A percentile compares a stretch with the other conserved stretches of the same genome.
Evolutionary conservation across 2,888 invertebrate species (phyloP).

Genomic region (Drosophila hawaiiensis): DNA sequence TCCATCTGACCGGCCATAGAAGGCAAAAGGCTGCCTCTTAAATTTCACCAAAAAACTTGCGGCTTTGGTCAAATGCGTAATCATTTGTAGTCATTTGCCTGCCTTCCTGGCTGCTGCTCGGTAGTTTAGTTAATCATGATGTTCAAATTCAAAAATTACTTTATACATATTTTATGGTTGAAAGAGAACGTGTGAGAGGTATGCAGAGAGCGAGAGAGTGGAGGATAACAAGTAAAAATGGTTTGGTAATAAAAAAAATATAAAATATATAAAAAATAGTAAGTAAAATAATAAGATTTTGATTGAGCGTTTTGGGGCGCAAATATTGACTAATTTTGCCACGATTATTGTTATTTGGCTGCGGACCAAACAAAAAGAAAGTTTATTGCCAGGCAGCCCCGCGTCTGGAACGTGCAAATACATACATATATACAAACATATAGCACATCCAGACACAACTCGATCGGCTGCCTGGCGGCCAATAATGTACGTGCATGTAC

Average conservation of each 20-base stretch:
- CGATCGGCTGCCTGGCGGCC: slow-evolving; percentile 71
- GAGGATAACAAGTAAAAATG: slow-evolving; percentile 15
- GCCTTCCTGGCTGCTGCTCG: slow-evolving; percentile 37
- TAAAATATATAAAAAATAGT: slow-evolving; percentile 40
- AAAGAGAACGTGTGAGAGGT: slow-evolving; percentile 25
- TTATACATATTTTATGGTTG: slow-evolving; percentile 67
- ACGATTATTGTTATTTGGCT: slow-evolving; percentile 81
- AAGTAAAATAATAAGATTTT: slow-evolving; percentile 73
- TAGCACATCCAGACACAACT: slow-evolving; percentile 38
- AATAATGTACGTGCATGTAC: slow-evolving; percentile 77
- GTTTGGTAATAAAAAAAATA: slow-evolving; percentile 11
- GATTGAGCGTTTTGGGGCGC: slow-evolving; percentile 71
- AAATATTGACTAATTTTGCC: slow-evolving; percentile 83
- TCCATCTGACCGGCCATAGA: slow-evolving; percentile 53
- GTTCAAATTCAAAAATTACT: slow-evolving; percentile 78
- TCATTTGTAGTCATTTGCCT: slow-evolving; percentile 78
- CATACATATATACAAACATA: slow-evolving; percentile 44
- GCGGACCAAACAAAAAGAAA: slow-evolving; percentile 62
- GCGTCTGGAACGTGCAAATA: slow-evolving; percentile 40
- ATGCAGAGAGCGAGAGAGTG: slow-evolving; percentile 7
- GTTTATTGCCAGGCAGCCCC: slow-evolving; percentile 41
- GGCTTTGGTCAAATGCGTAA: slow-evolving; percentile 67
- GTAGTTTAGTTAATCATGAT: slow-evolving; percentile 74
- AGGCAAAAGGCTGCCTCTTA: slow-evolving; percentile 39
- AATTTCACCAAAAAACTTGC: slow-evolving; percentile 64